Conservation (phyloP, 2,888 invertebrate genomes). For the Acanthosepion pharaonis region DNA sequence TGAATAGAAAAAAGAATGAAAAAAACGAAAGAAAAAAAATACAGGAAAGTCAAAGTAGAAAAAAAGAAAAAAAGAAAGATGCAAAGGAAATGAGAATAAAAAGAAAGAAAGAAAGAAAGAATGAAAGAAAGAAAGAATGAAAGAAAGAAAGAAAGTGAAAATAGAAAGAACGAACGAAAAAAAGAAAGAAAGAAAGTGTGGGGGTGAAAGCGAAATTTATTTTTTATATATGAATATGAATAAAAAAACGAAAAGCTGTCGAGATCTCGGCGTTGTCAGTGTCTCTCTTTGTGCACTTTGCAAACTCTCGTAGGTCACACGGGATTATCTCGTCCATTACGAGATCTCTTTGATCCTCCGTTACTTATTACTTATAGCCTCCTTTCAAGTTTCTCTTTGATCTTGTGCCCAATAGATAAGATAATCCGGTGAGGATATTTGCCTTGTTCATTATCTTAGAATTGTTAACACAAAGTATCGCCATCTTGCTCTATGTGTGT, state of each 20-base stretch:
- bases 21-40: not conserved
- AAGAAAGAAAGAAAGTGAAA: not conserved
- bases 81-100: no score
- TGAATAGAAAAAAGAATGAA: not conserved
- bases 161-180: not conserved
- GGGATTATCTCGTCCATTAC: conserved; percentile 21
- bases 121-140: not conserved
- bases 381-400: not conserved
- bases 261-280: not conserved
- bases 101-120: not conserved
- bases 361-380: not conserved
- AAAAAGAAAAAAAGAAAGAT: not conserved
- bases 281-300: not conserved
- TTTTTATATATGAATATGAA: not conserved
- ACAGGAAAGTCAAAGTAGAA: not conserved
- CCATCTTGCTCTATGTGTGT: no score
- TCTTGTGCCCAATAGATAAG: not conserved
- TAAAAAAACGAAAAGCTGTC: not conserved
- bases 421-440: no score
- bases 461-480: no score
- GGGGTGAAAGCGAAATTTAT: not conserved
- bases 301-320: not conserved
- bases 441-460: no score
- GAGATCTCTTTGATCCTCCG: not conserved
- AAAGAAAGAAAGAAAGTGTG: not conserved